Base-by-base conservation (phyloP, 2,113 vertebrate species). In the Grammomys surdaster region DNA sequence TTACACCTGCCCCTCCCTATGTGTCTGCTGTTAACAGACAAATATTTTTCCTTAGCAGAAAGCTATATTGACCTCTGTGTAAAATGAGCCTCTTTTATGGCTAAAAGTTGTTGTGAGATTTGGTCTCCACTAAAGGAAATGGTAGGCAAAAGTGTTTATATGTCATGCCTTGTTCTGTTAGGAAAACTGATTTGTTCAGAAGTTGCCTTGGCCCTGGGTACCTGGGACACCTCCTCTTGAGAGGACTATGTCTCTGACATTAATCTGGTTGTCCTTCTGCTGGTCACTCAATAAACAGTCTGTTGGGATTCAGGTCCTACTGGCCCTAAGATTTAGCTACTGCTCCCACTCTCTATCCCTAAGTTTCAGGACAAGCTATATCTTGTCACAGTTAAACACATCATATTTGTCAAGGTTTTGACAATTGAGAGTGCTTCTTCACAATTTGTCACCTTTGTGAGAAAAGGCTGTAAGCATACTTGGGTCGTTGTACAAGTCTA, bases 91-190 rank as follows among this genome's bases (percentile, higher is more conserved):
- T 14, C 54, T 36, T 73, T 36, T 1, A 14, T 4, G 46, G 36
- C 51, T 17, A 75, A 51, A 90, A n/a, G 28, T 36, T 1, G 0
- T 8, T 46, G 14, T n/a, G 36, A 56, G 8, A 13, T 33, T 31
- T 6, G 4, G 58, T 43, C 14, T 48, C 40, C 14, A 3, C 7
- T 0, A 0, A 31, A 51, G 13, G 1, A 14, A 6, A 3, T 13
- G 24, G 40, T 75, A 75, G 72, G 20, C 31, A 1, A 56, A 11
- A 12, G 17, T 75, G 22, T 24, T 58, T 13, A 7, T 17, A 67
- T 36, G 10, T 20, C 0, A 28, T 86, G 82, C 16, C 40, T 13
- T 48, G n/a, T 33, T 33, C 26, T 17, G 19, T 40, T 16, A 12
- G 22, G 33, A 75, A 78, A 63, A 22, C 26, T 11, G n/a, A 17